phyloP scores from a whole-genome alignment of 2,888 invertebrate genomes.

The Apantesis nais region DNA sequence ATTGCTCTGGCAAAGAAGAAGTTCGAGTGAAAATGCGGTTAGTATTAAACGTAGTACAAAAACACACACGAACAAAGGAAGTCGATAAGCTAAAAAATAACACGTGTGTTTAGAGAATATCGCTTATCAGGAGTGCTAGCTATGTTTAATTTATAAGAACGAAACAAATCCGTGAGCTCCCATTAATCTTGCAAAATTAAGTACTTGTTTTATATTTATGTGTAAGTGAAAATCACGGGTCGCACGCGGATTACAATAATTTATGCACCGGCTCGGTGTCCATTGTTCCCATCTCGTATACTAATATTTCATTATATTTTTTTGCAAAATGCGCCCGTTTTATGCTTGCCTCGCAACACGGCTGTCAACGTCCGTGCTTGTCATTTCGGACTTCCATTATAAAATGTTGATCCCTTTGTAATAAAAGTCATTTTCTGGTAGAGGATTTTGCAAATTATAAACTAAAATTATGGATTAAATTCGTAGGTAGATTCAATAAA shows the following conservation, averaged over 20 bases:
- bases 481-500: not conserved
- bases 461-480: not conserved
- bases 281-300: conserved; percentile 33
- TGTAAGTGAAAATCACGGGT: conserved; percentile 26
- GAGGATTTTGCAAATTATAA: not conserved
- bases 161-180: not conserved
- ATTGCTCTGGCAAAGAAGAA: too few species aligned
- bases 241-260: conserved; percentile 29
- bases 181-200: conserved; percentile 1
- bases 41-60: not conserved
- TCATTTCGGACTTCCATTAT: conserved; percentile 11
- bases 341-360: conserved; percentile 12
- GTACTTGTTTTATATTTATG: conserved; percentile 4
- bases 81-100: not conserved
- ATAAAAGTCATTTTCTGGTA: conserved; percentile 3
- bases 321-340: conserved; percentile 8
- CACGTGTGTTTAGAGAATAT: not conserved
- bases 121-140: not conserved
- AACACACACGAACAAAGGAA: not conserved
- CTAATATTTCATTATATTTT: conserved; percentile 29
- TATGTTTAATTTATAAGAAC: not conserved
- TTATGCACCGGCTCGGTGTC: conserved; percentile 32
- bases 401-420: conserved; percentile 10
- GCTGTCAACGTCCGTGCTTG: conserved; percentile 15
- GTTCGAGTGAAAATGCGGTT: not conserved